Conservation (phyloP, 2,888 invertebrate genomes). For the Habrosyne pyritoides region DNA sequence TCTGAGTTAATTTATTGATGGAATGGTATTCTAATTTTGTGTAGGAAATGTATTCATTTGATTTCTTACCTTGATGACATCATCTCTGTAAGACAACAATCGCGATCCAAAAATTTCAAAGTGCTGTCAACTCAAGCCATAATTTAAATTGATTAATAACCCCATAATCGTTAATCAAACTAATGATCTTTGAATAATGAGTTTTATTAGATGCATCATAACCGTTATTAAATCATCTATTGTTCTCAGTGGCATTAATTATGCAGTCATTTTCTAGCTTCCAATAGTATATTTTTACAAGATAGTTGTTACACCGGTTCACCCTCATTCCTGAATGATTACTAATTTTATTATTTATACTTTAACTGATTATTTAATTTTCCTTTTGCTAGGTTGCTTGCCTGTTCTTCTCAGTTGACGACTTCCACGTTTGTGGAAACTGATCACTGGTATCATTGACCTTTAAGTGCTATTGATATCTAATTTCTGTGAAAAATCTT, state of each 20-base stretch:
- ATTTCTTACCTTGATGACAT: background rate
- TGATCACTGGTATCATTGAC: too few relatives aligned
- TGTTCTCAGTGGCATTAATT: background rate
- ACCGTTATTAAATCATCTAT: background rate
- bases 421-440: too few relatives aligned
- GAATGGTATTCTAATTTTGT: background rate
- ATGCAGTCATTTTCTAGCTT: background rate
- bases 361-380: too few relatives aligned
- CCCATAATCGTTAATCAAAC: background rate
- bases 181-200: background rate
- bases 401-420: too few relatives aligned
- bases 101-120: background rate
- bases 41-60: background rate
- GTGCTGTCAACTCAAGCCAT: background rate
- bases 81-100: background rate
- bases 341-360: too few relatives aligned
- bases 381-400: too few relatives aligned
- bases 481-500: too few relatives aligned
- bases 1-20: background rate
- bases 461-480: too few relatives aligned
- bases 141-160: background rate
- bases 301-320: too few relatives aligned
- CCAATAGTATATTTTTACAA: too few relatives aligned
- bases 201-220: background rate
- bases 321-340: too few relatives aligned